Evolutionary conservation across 2,113 vertebrate species (phyloP).

Genomic region (Nesogale talazaci): DNA sequence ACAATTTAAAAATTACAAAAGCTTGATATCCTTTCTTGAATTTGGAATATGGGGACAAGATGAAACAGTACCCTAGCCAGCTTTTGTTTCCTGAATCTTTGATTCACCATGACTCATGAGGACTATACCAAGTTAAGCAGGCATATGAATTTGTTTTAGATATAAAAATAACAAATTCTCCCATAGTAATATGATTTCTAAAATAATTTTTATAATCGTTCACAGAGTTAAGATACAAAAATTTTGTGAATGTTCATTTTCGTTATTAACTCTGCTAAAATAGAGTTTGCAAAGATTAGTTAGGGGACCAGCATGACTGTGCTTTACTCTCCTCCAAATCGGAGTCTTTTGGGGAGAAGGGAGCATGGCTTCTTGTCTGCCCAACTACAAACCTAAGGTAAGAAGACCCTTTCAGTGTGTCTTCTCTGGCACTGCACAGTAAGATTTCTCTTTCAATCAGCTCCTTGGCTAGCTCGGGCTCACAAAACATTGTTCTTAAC

Average conservation of each 20-base stretch:
- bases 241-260: slow-evolving; percentile 46
- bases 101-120: slow-evolving; percentile 37
- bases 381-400: not conserved
- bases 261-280: slow-evolving; percentile 36
- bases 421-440: slow-evolving; percentile 16
- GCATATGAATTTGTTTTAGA: slow-evolving; percentile 40
- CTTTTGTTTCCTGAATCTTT: slow-evolving; percentile 18
- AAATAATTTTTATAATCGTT: slow-evolving; percentile 45
- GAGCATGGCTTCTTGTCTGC: not conserved
- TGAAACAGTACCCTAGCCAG: not conserved
- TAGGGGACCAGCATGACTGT: slow-evolving; percentile 35
- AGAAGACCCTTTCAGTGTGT: slow-evolving; percentile 44
- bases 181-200: slow-evolving; percentile 16
- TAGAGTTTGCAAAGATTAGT: slow-evolving; percentile 34
- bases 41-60: slow-evolving; percentile 28
- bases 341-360: not conserved
- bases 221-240: slow-evolving; percentile 49
- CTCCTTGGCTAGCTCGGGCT: slow-evolving; percentile 33
- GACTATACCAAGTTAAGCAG: not conserved
- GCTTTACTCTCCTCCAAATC: slow-evolving; percentile 35
- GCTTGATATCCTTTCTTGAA: not conserved
- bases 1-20: not conserved
- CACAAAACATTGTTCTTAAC: slow-evolving; percentile 70
- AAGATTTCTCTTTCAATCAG: slow-evolving; percentile 45
- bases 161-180: slow-evolving; percentile 19